Percentiles rank a stretch among this genome's conserved stretches.
Conservation (phyloP, 30 jellyfish, hydroid and myxozoan genomes). For the Turritopsis rubra region DNA sequence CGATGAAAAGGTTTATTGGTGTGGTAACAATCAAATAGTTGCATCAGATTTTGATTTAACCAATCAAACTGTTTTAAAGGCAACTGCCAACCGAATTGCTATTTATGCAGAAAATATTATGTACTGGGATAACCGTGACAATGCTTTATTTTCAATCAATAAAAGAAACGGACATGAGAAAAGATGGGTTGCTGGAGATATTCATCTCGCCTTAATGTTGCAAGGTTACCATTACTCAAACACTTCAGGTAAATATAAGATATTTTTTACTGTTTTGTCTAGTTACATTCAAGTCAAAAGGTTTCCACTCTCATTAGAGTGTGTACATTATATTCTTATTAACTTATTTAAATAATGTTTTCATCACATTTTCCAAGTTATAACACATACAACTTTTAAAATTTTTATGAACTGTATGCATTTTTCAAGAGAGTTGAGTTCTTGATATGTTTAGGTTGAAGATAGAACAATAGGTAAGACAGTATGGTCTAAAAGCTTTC, state of each 20-base stretch:
- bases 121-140: neutral
- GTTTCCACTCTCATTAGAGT: too few species aligned
- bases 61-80: neutral
- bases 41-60: neutral
- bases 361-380: too few species aligned
- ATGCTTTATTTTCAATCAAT: neutral
- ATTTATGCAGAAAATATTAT: neutral
- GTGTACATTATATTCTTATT: too few species aligned
- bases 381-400: too few species aligned
- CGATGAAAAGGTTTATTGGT: slow-evolving; percentile 9
- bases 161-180: neutral
- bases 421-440: too few species aligned
- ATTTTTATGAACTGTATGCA: too few species aligned
- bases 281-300: neutral
- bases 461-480: too few species aligned
- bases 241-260: neutral
- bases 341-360: too few species aligned
- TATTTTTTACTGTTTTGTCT: neutral
- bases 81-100: neutral
- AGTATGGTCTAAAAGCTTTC: too few species aligned
- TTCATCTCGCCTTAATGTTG: neutral
- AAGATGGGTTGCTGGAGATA: neutral
- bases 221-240: neutral
- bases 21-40: neutral
- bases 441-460: too few species aligned